A percentile compares a stretch with the other conserved stretches of the same genome.
Conservation (phyloP, 2,888 invertebrate genomes). For the Conistra vaccinii region DNA sequence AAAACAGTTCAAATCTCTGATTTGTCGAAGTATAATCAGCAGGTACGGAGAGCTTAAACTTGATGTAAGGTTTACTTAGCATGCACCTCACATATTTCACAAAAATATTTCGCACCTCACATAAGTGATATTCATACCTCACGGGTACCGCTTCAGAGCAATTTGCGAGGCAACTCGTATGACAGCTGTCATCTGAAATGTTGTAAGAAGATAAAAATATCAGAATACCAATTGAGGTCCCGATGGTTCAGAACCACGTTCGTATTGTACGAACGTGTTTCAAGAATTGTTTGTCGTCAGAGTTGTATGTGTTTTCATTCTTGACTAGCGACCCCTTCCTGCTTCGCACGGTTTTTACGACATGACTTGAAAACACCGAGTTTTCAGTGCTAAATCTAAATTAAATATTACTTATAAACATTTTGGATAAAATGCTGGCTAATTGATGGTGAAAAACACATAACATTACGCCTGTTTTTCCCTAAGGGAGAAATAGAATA, state of each 20-base stretch:
- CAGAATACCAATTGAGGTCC: conserved; percentile 30
- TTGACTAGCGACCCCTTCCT: too few relatives aligned
- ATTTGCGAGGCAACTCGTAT: conserved; percentile 40
- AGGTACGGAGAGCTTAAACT: too few relatives aligned
- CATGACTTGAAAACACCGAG: too few relatives aligned
- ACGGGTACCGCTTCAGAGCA: conserved; percentile 30
- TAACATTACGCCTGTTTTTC: too few relatives aligned
- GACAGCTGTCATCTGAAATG: conserved; percentile 53
- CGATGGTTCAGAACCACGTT: conserved; percentile 6
- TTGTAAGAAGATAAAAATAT: conserved; percentile 47
- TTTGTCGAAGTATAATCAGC: not conserved
- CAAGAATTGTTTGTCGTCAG: not conserved
- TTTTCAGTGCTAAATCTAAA: too few relatives aligned
- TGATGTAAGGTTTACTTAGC: not conserved
- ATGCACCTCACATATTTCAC: not conserved
- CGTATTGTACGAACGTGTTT: not conserved
- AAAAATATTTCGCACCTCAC: conserved; percentile 22
- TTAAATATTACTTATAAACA: too few relatives aligned
- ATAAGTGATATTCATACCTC: conserved; percentile 25
- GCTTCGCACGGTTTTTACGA: too few relatives aligned
- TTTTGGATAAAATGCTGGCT: too few relatives aligned
- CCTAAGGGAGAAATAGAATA: not conserved
- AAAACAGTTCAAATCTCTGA: too few relatives aligned
- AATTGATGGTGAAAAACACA: too few relatives aligned
- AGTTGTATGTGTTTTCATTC: too few relatives aligned